phyloP scores from a whole-genome alignment of 2,888 invertebrate genomes.

The Orthosia incerta region DNA sequence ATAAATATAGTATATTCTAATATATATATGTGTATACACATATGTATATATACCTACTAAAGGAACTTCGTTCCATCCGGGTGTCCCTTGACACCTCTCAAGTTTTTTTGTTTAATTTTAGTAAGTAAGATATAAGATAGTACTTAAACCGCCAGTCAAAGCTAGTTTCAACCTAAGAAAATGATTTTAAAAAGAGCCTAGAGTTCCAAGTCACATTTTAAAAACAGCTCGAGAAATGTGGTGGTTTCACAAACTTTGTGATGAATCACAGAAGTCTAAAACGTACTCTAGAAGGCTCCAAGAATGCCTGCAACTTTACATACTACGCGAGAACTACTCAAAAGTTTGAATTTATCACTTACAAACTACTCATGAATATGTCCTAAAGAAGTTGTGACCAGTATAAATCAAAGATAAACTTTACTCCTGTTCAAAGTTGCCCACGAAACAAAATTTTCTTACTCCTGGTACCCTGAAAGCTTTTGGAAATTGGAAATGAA shows the following conservation, averaged over 20 bases:
- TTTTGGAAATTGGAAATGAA: slow-evolving; percentile 35
- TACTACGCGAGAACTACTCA: slow-evolving; percentile 17
- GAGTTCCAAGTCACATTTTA: neutral
- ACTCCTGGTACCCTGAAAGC: slow-evolving; percentile 62
- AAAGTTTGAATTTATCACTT: slow-evolving; percentile 35
- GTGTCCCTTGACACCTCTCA: no score
- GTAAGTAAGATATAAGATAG: neutral
- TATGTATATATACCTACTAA: no score
- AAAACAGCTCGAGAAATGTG: neutral
- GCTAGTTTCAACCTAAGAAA: neutral
- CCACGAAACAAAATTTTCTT: slow-evolving; percentile 31
- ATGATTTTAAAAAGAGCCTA: neutral
- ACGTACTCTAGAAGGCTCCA: neutral
- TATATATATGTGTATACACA: no score
- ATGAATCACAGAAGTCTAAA: slow-evolving; percentile 2
- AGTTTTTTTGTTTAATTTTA: no score
- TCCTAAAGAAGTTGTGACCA: neutral
- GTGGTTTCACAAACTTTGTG: slow-evolving; percentile 5
- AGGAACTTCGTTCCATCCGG: no score
- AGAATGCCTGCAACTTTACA: slow-evolving; percentile 12
- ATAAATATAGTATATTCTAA: no score
- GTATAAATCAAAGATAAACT: slow-evolving; percentile 37
- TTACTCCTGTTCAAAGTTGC: slow-evolving; percentile 13
- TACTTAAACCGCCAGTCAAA: neutral
- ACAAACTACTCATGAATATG: slow-evolving; percentile 10